Conservation (phyloP, 2,113 vertebrate genomes). For the Bambusicola thoracicus region DNA sequence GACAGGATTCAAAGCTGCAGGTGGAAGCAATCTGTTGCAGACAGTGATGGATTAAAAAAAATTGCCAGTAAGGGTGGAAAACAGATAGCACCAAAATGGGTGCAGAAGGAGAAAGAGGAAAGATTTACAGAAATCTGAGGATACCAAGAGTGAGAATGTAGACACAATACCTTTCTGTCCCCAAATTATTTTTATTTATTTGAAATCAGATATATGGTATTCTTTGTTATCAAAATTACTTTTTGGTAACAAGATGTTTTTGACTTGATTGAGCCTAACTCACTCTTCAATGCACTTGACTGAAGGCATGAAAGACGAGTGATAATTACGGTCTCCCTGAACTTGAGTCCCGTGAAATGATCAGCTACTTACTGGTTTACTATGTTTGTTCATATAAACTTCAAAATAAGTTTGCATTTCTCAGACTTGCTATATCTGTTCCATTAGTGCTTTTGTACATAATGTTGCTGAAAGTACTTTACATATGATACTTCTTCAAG, state of each 20-base stretch:
- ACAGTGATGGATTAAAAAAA: background rate
- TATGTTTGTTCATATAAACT: background rate
- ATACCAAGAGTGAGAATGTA: background rate
- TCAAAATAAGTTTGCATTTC: background rate
- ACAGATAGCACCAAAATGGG: background rate
- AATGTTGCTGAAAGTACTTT: slow-evolving; percentile 35
- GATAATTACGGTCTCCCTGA: background rate
- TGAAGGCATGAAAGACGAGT: background rate
- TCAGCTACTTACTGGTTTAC: background rate
- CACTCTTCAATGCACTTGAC: background rate
- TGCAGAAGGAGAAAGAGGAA: background rate
- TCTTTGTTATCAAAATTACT: no score
- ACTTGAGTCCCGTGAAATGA: background rate
- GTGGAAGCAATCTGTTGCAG: background rate
- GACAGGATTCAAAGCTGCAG: background rate
- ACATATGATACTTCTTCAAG: background rate
- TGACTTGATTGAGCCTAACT: background rate
- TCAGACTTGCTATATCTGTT: slow-evolving; percentile 5
- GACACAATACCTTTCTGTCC: background rate
- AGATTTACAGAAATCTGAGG: background rate
- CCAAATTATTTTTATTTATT: background rate
- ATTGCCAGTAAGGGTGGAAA: background rate
- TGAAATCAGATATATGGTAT: background rate
- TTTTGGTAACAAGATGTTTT: background rate
- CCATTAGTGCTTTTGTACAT: slow-evolving; percentile 34